These are phyloP conservation scores for Drosophila eugracilis DNA, from an alignment of 1,140 invertebrate genomes.

Conservation along the genomic window DNA sequence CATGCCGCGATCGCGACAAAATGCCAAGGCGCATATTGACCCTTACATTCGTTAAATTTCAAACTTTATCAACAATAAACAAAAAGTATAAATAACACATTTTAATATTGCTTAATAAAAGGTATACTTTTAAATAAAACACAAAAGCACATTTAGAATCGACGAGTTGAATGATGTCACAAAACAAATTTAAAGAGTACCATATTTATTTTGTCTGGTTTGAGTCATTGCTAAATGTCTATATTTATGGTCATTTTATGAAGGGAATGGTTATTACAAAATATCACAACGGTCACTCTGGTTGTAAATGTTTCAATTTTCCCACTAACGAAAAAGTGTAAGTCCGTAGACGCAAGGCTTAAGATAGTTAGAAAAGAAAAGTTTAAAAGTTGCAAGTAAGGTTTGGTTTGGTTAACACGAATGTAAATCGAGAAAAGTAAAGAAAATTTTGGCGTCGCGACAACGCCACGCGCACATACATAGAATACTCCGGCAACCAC, in stretches of 20 bases:
- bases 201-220: neutral
- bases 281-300: conserved; percentile 8
- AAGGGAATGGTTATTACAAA: neutral
- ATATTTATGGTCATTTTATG: conserved; percentile 1
- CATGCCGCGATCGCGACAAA: neutral
- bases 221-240: neutral
- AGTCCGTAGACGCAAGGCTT: conserved; percentile 41
- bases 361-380: conserved; percentile 18
- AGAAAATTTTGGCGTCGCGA: conserved; percentile 72
- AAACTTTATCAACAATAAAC: too few species aligned
- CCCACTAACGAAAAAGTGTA: conserved; percentile 62
- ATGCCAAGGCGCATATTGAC: too few species aligned
- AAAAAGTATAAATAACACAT: too few species aligned
- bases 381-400: conserved; percentile 39
- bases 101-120: too few species aligned
- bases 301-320: conserved; percentile 63
- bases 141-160: too few species aligned
- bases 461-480: conserved; percentile 57
- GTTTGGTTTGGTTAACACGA: conserved; percentile 12
- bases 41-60: too few species aligned
- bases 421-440: conserved; percentile 42
- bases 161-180: too few species aligned
- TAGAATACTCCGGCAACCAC: conserved; percentile 15
- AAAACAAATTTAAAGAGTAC: too few species aligned
- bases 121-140: too few species aligned